These are phyloP conservation scores for Pseudotriccus pelzelni DNA, from an alignment of 2,797 vertebrate genomes.

Conservation along the genomic window DNA sequence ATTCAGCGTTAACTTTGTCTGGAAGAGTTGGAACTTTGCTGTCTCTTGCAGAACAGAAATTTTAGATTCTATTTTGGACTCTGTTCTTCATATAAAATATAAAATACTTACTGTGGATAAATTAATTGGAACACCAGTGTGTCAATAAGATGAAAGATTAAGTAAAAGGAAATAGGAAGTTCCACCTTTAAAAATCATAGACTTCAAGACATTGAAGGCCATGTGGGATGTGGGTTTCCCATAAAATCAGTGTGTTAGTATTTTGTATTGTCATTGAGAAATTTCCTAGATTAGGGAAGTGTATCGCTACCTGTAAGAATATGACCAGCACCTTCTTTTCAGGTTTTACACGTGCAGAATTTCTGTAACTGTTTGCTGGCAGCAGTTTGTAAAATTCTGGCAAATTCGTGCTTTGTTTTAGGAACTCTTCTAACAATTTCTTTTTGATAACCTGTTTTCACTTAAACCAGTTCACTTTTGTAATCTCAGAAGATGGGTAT, in stretches of 20 bases:
- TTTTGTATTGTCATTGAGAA: neutral
- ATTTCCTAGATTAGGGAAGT: neutral
- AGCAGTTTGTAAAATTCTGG: neutral
- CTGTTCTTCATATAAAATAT: neutral
- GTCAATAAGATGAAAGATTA: neutral
- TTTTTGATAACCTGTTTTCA: neutral
- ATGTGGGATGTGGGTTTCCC: neutral
- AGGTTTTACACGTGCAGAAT: neutral
- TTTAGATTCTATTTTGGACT: neutral
- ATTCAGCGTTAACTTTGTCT: neutral
- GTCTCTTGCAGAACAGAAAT: neutral
- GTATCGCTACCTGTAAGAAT: neutral
- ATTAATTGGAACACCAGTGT: neutral
- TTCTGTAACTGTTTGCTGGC: neutral
- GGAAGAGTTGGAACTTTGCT: neutral
- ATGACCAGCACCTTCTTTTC: neutral
- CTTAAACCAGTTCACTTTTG: neutral
- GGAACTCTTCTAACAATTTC: neutral
- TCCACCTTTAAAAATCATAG: neutral
- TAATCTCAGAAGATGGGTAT: neutral
- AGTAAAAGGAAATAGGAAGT: neutral
- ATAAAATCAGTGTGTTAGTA: neutral
- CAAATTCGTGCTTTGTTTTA: neutral
- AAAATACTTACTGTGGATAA: neutral
- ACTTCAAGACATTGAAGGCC: neutral